Conservation (phyloP, 1,140 invertebrate species). For the Heliothis virescens region DNA sequence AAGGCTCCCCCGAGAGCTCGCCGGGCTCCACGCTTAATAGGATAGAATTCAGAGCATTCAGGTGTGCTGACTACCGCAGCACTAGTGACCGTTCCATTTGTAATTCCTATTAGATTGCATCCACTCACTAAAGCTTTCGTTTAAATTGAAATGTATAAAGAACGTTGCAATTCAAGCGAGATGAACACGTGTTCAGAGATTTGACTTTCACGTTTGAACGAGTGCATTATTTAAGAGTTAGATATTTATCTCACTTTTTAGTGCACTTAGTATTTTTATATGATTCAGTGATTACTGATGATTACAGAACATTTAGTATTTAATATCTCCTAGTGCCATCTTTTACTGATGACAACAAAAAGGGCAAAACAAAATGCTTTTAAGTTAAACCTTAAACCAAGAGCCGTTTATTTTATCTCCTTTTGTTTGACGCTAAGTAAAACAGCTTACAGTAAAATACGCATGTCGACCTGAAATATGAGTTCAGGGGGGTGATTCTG, state of each 20-base stretch:
- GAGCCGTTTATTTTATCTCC: conserved; percentile 26
- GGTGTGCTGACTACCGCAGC: conserved; percentile 46
- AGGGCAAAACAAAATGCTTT: conserved; percentile 14
- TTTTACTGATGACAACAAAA: not conserved
- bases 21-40: conserved; percentile 54
- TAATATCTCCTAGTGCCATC: not conserved
- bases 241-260: not conserved
- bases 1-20: conserved; percentile 54
- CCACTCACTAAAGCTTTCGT: conserved; percentile 41
- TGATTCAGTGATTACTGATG: not conserved
- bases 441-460: conserved; percentile 26
- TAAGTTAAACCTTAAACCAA: conserved; percentile 12
- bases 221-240: not conserved
- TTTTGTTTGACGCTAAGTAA: conserved; percentile 22
- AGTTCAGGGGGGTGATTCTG: too few relatives aligned
- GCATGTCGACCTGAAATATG: conserved; percentile 31
- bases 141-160: conserved; percentile 45
- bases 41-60: conserved; percentile 59
- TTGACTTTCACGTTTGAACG: conserved; percentile 28
- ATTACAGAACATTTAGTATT: not conserved
- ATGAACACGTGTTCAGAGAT: conserved; percentile 12
- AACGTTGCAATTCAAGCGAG: conserved; percentile 12
- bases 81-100: conserved; percentile 33
- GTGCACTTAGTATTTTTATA: not conserved
- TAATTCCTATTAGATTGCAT: conserved; percentile 51